Base-by-base conservation (phyloP, 2,113 vertebrate species). In the Oreochromis tanganicae region DNA sequence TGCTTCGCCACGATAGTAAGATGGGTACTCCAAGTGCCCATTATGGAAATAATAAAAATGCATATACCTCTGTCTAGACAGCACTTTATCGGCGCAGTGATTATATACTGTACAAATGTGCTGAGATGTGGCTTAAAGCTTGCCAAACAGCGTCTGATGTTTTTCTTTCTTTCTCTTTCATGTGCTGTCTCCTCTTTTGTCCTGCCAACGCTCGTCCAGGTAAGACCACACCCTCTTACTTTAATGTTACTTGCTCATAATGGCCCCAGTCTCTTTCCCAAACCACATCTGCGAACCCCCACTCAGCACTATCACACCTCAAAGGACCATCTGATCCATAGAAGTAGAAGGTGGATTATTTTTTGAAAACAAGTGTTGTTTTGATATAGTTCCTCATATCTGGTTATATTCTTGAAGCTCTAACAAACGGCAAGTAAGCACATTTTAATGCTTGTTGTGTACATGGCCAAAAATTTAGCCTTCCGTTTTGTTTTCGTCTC, bases 141-240 rank as follows among this genome's bases (percentile, higher is more conserved):
- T 34, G 34, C 81, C 71, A 90, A 92, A 90, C 89, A 81, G 29
- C 38, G 63, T 91, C 91, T 94, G 89, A 95, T 89, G 71, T 87
- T 81, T 90, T 84, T 91, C 54, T 90, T 21, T 91, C 82, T 90
- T 36, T 94, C 79, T 92, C 94, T 96, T 95, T 94, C 93, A 96
- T 95, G 95, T 95, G 93, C 92, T 48, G 91, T 50, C 83, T 87
- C 73, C 68, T 89, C 82, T 82, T 93, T 90, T 92, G 90, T 92
- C 57, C 88, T 68, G 85, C 85, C 91, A 87, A 94, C 80, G 63
- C 89, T 91, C 93, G 19, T 61, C 87, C 93, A 96, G 95, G 95
- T 96, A 96, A 96, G 94, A 85, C 90, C 93, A 90, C 93, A 93
- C 92, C 63, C 92, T 88, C 91, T 87, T 83, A 63, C 91, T 91